Conservation (phyloP, 2,888 invertebrate species). For the Pristionchus entomophagus region DNA sequence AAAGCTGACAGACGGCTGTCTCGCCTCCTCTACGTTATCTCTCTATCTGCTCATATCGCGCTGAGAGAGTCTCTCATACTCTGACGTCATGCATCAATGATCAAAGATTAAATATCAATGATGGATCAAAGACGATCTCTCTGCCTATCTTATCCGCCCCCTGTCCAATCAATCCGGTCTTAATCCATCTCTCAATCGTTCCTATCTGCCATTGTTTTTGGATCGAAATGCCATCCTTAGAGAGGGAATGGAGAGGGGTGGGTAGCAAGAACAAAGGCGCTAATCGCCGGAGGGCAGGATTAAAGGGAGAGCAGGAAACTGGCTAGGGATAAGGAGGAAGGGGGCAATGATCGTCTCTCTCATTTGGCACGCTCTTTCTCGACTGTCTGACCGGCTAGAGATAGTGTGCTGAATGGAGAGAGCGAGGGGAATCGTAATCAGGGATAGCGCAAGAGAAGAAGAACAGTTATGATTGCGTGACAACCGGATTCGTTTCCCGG, state of each 20-base stretch:
- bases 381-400: neutral
- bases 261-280: neutral
- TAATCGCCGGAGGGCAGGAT: neutral
- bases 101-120: too few relatives aligned
- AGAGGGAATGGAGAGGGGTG: neutral
- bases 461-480: neutral
- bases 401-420: neutral
- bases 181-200: neutral
- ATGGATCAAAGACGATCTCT: too few relatives aligned
- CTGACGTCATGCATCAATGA: too few relatives aligned
- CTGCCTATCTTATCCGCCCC: too few relatives aligned
- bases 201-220: conserved; percentile 11
- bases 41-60: too few relatives aligned
- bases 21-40: too few relatives aligned
- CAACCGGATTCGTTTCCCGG: neutral
- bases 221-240: conserved; percentile 36
- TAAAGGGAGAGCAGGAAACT: conserved; percentile 4
- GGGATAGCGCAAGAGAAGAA: neutral
- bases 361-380: neutral
- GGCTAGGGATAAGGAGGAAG: neutral
- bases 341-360: neutral
- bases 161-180: neutral
- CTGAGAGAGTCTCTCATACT: too few relatives aligned
- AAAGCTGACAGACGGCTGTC: too few relatives aligned
- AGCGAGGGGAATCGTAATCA: neutral